Percentiles rank a stretch among this genome's conserved stretches.
Evolutionary conservation across 2,797 vertebrate genomes (phyloP).

Genomic region (Brotula barbata): DNA sequence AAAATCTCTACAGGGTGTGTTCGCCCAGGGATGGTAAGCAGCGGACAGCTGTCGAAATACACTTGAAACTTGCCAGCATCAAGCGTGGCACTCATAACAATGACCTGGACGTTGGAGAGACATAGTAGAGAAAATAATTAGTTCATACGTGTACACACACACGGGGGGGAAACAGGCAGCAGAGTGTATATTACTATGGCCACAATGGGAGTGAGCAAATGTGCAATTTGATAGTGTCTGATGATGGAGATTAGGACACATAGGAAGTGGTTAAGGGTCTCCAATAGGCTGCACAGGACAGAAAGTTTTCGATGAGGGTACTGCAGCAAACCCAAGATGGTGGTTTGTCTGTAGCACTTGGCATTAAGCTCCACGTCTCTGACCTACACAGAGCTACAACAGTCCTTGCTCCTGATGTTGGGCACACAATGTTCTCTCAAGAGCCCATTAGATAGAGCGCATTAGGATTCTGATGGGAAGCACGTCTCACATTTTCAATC

Average conservation of each 20-base stretch:
- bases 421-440: slow-evolving; percentile 64
- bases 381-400: slow-evolving; percentile 60
- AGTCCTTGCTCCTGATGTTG: slow-evolving; percentile 57
- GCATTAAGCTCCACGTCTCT: slow-evolving; percentile 46
- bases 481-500: slow-evolving; percentile 72
- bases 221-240: slow-evolving; percentile 30
- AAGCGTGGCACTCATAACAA: slow-evolving; percentile 98
- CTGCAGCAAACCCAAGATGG: slow-evolving; percentile 42
- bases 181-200: slow-evolving; percentile 17
- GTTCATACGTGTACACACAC: neutral
- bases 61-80: slow-evolving; percentile 99
- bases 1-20: slow-evolving; percentile 99
- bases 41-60: slow-evolving; percentile 97
- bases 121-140: neutral
- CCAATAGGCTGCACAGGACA: slow-evolving; percentile 20
- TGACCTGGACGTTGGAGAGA: slow-evolving; percentile 80
- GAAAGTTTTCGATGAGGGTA: slow-evolving; percentile 17
- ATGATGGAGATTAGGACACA: slow-evolving; percentile 43
- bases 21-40: slow-evolving; percentile 96
- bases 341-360: slow-evolving; percentile 38
- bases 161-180: slow-evolving; percentile 20
- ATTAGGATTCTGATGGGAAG: slow-evolving; percentile 77
- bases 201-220: slow-evolving; percentile 26
- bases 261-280: slow-evolving; percentile 21
- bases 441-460: slow-evolving; percentile 67